Base-by-base conservation (phyloP, 2,113 vertebrate species). In the Dicerorhinus sumatrensis region DNA sequence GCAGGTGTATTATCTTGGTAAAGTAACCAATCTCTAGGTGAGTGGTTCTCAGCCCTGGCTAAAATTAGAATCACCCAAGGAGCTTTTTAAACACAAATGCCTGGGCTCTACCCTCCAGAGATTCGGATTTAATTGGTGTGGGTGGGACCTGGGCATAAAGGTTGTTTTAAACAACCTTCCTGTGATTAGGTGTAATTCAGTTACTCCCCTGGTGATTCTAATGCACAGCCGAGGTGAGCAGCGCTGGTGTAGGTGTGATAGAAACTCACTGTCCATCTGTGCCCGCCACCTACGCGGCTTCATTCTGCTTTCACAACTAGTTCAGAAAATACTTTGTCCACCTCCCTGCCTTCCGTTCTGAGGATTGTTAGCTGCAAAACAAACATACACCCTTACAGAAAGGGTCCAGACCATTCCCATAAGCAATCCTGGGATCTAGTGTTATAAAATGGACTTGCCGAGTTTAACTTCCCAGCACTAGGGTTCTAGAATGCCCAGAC, bases 261-360 rank as follows among this genome's bases (percentile, higher is more conserved):
- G 42, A 81, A 48, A 39, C 27, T 63, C 1, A 2, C 33, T 11
- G 1, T 31, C 8, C 1, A 0, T 2, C 31, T 18, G 0, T 29
- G 10, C 16, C 67, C 3, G 10, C 23, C 18, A 0, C 11, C 33
- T 23, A 5, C 29, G 6, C 13, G 6, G 8, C 27, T 11, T 51
- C 6, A 17, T 84, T 81, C 31, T 77, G 54, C n/a, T 42, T 65
- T 31, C 16, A 21, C 23, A 70, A 51, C 20, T n/a, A 8, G 48
- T 84, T 83, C 39, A 54, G 29, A 48, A 63, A 82, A 76, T n/a
- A 48, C 10, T 65, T 46, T 42, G 7, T 23, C 13, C 6, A 4
- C 21, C 36, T 63, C 12, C 21, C 18, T 27, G n/a, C 23, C 58
- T 75, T 54, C 39, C 17, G 5, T 33, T 48, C 62, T 80, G 75